Evolutionary conservation across 1,140 invertebrate genomes (phyloP).

Genomic region (Drosophila sucinea): DNA sequence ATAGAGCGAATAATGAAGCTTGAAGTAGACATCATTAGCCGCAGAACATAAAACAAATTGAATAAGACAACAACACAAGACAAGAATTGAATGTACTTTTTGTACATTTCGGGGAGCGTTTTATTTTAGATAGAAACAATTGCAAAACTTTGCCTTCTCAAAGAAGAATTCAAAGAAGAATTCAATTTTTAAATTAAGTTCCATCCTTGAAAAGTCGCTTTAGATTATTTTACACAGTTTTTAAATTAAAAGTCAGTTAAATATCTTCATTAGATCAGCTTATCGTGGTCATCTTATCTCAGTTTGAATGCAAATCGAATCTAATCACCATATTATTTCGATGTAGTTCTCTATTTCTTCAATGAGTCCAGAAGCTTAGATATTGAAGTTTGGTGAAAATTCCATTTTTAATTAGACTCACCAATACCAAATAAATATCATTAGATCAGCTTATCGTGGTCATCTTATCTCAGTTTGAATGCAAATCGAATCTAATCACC

Average conservation of each 20-base stretch:
- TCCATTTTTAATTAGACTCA: no score
- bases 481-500: no score
- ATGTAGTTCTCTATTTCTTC: no score
- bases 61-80: conserved; percentile 40
- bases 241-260: conserved; percentile 14
- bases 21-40: conserved; percentile 61
- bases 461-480: no score
- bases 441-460: no score
- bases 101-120: conserved; percentile 43
- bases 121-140: conserved; percentile 32
- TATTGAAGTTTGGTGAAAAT: no score
- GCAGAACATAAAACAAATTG: conserved; percentile 30
- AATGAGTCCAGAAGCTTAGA: no score
- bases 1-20: conserved; percentile 39
- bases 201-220: neutral
- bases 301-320: no score
- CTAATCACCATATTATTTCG: no score
- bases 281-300: no score
- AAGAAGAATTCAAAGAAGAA: conserved; percentile 7
- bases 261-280: no score
- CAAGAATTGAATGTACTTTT: conserved; percentile 48
- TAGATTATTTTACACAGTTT: neutral
- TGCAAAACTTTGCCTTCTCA: conserved; percentile 27
- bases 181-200: neutral
- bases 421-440: no score